Base-by-base conservation (phyloP, 2,888 invertebrate species). In the Nymphalis urticae region DNA sequence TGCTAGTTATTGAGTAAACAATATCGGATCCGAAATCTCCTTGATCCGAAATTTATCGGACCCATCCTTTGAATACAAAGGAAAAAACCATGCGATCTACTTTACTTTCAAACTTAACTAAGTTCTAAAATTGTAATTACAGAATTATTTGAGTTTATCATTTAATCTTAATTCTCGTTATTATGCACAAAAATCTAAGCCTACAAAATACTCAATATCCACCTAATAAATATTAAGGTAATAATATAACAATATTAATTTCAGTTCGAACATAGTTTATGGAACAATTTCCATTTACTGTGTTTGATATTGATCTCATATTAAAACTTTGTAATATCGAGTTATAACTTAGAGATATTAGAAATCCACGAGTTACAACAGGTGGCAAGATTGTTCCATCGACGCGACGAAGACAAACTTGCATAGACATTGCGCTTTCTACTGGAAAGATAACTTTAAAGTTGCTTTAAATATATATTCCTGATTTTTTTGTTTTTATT, bases 281-380 rank as follows among this genome's bases (percentile, higher is more conserved):
- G 17, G n/a, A 17, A 54, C 27, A 61, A 19, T 62, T 17, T 61
- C 10, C 10, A 48, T 21, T 24, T 48, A 27, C 54, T 24, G 54
- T 21, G 48, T 61, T 62, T 32, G 61, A 36, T 56, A 21, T 9
- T 54, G 54, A 42, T 56, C 54, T 56, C 47, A 62, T 62, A 66
- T 66, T 62, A 66, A 56, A 66, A 66, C 54, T 61, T 66, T 21
- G 54, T 56, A 54, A 66, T 66, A 53, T 66, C 47, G 54, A 66
- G 62, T 62, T 66, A 54, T 61, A 61, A 61, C 61, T 61, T 42
- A 47, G 61, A 47, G 53, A 62, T 66, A 66, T 66, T 62, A 54
- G 62, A 56, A 62, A 66, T 62, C 66, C 61, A 47, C 47, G 60
- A 47, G 48, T 21, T 17, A 21, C 66, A 61, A 7, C 66, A 66